These are phyloP conservation scores for Cnemophilus loriae DNA, from an alignment of 2,113 vertebrate genomes.

Conservation along the genomic window DNA sequence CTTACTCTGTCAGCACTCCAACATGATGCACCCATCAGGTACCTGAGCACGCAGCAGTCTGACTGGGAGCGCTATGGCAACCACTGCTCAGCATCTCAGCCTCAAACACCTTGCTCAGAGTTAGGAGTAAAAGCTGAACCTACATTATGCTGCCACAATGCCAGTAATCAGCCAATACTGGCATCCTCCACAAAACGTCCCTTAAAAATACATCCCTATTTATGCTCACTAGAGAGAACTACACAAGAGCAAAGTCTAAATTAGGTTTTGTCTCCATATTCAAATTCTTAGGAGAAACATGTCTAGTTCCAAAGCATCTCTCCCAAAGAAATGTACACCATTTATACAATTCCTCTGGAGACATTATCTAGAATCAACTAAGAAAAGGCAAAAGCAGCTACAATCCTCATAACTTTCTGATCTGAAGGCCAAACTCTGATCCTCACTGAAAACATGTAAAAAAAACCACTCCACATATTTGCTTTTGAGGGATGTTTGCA, in stretches of 20 bases:
- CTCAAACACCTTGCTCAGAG: not conserved
- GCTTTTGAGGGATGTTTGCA: not conserved
- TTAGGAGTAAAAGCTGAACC: not conserved
- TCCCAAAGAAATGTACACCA: not conserved
- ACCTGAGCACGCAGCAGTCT: not conserved
- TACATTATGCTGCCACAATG: not conserved
- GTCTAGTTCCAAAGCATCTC: not conserved
- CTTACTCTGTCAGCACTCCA: not conserved
- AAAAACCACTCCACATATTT: not conserved
- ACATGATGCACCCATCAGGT: accelerated
- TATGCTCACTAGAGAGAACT: not conserved
- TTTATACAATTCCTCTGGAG: not conserved
- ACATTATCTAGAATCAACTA: not conserved
- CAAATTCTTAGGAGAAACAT: not conserved
- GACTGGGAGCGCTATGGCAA: not conserved
- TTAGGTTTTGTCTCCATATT: not conserved
- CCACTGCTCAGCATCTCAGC: not conserved
- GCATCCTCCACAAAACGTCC: not conserved
- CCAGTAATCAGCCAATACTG: not conserved
- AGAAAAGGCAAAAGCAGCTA: not conserved
- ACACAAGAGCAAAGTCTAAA: not conserved
- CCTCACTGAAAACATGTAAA: not conserved
- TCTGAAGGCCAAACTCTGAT: not conserved
- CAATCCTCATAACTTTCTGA: not conserved
- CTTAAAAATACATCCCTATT: not conserved